Conservation (phyloP, 2,888 invertebrate genomes). For the Leptinotarsa peninsularis region DNA sequence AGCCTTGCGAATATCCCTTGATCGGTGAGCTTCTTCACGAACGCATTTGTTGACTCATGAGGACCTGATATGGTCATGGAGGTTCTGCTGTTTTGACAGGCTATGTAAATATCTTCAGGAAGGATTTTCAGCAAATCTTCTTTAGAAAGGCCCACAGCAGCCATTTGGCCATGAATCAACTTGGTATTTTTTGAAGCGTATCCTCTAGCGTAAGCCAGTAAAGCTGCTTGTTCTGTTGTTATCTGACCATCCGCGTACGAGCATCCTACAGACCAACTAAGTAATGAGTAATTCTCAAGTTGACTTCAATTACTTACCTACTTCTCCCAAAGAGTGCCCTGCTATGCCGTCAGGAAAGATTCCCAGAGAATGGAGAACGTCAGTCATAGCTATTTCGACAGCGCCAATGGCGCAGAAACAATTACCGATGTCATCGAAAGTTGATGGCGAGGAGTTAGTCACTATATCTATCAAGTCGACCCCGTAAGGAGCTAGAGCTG, state of each 20-base stretch:
- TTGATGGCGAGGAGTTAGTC: slow-evolving; percentile 65
- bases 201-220: slow-evolving; percentile 73
- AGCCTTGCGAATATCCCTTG: slow-evolving; percentile 81
- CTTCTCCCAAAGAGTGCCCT: slow-evolving; percentile 92
- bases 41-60: slow-evolving; percentile 73
- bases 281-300: neutral
- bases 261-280: slow-evolving; percentile 62
- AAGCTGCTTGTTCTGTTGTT: slow-evolving; percentile 72
- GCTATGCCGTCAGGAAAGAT: slow-evolving; percentile 90
- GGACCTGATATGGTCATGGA: slow-evolving; percentile 94
- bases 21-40: slow-evolving; percentile 74
- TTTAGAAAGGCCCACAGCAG: slow-evolving; percentile 75
- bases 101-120: slow-evolving; percentile 83
- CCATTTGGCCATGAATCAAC: slow-evolving; percentile 62
- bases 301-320: slow-evolving; percentile 66
- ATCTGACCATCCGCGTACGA: slow-evolving; percentile 75
- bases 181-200: slow-evolving; percentile 62
- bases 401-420: slow-evolving; percentile 73
- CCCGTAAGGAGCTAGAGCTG: slow-evolving; percentile 67
- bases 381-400: slow-evolving; percentile 82
- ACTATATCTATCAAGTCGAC: slow-evolving; percentile 69
- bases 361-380: slow-evolving; percentile 79
- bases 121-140: slow-evolving; percentile 68
- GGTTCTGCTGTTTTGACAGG: slow-evolving; percentile 88
- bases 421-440: slow-evolving; percentile 69